Conservation (phyloP, 2,797 vertebrate genomes). For the Psittacula derbiana region DNA sequence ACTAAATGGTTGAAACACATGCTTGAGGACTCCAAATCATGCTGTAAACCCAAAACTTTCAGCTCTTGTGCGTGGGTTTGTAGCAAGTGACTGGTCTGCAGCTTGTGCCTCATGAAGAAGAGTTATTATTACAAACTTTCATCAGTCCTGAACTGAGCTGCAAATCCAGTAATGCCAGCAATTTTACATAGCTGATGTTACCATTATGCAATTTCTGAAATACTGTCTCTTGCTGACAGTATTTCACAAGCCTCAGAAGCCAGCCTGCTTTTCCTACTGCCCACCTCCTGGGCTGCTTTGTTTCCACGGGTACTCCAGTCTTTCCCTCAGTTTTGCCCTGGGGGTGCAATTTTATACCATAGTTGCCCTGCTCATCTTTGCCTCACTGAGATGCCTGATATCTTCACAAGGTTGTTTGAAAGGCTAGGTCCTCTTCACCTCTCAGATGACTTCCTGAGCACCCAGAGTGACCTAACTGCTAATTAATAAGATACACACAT, state of each 20-base stretch:
- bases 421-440: background rate
- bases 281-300: background rate
- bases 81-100: rapidly evolving
- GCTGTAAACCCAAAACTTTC: background rate
- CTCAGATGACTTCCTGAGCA: background rate
- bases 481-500: rapidly evolving
- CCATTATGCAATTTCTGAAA: background rate
- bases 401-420: background rate
- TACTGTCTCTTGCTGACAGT: background rate
- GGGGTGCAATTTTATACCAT: background rate
- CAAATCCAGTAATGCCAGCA: background rate
- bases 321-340: background rate
- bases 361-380: background rate
- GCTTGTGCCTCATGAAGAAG: background rate
- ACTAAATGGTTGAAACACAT: background rate
- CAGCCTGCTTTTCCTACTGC: background rate
- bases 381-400: background rate
- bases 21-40: background rate
- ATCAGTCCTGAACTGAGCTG: background rate
- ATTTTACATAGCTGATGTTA: background rate
- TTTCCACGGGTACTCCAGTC: background rate
- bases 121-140: background rate
- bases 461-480: background rate
- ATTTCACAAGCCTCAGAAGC: background rate
- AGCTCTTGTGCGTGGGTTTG: background rate